These are phyloP conservation scores for Leucophenga varia DNA, from an alignment of 1,140 invertebrate genomes.

Conservation along the genomic window DNA sequence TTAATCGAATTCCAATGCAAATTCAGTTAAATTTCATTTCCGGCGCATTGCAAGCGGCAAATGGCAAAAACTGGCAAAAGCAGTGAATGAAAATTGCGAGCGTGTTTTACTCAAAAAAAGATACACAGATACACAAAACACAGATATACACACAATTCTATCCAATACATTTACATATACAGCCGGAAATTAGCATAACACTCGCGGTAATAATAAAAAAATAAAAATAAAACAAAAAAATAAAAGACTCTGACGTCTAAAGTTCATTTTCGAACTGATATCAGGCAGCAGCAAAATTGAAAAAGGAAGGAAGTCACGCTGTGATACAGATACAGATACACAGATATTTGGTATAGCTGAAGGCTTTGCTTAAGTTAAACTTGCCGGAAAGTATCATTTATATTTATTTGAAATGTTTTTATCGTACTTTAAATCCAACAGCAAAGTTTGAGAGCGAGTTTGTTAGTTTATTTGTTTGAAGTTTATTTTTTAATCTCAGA, in stretches of 20 bases:
- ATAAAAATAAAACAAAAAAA: conserved; percentile 41
- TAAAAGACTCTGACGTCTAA: conserved; percentile 25
- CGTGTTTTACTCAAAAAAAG: background rate
- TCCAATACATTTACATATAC: too few relatives aligned
- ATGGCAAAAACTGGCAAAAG: too few relatives aligned
- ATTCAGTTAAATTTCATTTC: conserved; percentile 56
- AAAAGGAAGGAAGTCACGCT: too few relatives aligned
- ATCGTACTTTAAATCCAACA: too few relatives aligned
- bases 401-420: conserved; percentile 39
- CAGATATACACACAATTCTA: too few relatives aligned
- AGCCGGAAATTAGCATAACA: conserved; percentile 53
- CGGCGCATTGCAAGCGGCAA: conserved; percentile 28
- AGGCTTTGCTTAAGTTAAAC: too few relatives aligned
- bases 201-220: conserved; percentile 51
- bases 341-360: too few relatives aligned
- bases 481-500: too few relatives aligned
- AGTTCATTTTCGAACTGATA: conserved; percentile 45
- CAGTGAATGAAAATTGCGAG: too few relatives aligned
- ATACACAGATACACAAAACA: conserved; percentile 5
- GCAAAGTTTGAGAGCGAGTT: too few relatives aligned
- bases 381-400: conserved; percentile 26
- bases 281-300: conserved; percentile 50
- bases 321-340: too few relatives aligned
- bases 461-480: too few relatives aligned
- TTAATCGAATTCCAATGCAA: conserved; percentile 57